Evolutionary conservation across 2,797 vertebrate genomes (phyloP).

Genomic region (Geotrypetes seraphini): DNA sequence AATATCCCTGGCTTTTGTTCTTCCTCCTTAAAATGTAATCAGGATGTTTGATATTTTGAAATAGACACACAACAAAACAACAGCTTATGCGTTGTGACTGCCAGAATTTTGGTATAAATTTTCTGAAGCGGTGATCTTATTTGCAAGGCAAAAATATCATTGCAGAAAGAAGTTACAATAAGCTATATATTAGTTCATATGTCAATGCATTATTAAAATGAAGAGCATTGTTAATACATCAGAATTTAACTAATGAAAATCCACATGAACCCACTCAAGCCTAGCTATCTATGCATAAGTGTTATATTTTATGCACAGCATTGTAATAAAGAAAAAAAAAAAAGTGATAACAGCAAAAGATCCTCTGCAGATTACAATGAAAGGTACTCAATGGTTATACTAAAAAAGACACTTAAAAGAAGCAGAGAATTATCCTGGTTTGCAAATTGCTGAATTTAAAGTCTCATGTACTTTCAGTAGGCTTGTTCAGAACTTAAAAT

Average conservation of each 20-base stretch:
- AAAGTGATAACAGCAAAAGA: slow-evolving; percentile 26
- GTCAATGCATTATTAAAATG: slow-evolving; percentile 22
- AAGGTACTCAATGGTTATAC: slow-evolving; percentile 7
- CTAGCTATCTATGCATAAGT: slow-evolving; percentile 20
- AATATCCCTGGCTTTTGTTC: background rate
- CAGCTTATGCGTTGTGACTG: no score
- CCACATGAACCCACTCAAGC: slow-evolving; percentile 3
- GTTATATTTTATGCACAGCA: slow-evolving; percentile 7
- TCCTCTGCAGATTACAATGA: slow-evolving; percentile 19
- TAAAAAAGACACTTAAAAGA: slow-evolving; percentile 4
- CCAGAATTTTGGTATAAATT: no score
- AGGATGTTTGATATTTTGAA: no score
- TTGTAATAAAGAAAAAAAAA: slow-evolving; percentile 5
- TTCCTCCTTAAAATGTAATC: background rate
- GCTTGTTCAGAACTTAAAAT: slow-evolving; percentile 25
- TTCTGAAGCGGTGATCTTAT: no score
- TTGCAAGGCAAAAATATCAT: no score
- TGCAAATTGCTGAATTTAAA: no score
- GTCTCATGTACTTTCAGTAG: slow-evolving; percentile 8
- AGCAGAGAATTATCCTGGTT: slow-evolving; percentile 34
- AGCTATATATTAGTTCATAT: slow-evolving; percentile 20
- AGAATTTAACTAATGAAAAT: slow-evolving; percentile 14
- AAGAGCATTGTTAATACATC: slow-evolving; percentile 13
- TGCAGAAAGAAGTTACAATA: no score
- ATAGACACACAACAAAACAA: no score